phyloP scores from a whole-genome alignment of 2,113 vertebrate genomes.

The Melanerpes aurifrons region DNA sequence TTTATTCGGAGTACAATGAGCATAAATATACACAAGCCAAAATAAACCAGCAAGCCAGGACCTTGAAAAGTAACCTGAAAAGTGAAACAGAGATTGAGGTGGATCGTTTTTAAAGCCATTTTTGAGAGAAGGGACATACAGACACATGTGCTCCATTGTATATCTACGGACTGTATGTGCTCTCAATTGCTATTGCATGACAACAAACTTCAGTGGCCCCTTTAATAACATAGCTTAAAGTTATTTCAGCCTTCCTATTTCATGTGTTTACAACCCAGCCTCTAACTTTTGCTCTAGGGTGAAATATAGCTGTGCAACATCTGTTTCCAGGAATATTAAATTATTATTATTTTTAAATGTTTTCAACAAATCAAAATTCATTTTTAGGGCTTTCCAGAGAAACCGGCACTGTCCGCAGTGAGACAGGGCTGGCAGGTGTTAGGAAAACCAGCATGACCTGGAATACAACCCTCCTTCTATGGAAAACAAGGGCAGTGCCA shows the following conservation, averaged over 20 bases:
- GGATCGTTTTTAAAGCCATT: background rate
- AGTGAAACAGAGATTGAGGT: background rate
- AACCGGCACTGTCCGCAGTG: accelerated
- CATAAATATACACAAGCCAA: background rate
- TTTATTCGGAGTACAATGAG: background rate
- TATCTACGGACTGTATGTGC: background rate
- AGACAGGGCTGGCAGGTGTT: background rate
- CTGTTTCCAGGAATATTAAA: constrained; percentile 21
- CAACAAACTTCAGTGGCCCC: background rate
- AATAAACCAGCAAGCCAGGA: constrained; percentile 6
- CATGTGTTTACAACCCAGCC: constrained; percentile 16
- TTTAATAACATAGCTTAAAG: background rate
- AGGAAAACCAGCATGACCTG: background rate
- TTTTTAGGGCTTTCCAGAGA: background rate
- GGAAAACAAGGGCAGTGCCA: background rate
- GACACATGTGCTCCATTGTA: accelerated
- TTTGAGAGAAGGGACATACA: background rate
- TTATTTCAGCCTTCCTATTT: constrained; percentile 19
- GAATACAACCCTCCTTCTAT: background rate
- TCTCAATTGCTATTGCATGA: background rate
- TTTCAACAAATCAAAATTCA: constrained; percentile 25
- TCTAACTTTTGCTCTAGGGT: constrained; percentile 14
- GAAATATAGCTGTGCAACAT: background rate
- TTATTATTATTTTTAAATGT: constrained; percentile 12
- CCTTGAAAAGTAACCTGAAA: constrained; percentile 1